Base-by-base conservation (phyloP, 1,140 invertebrate genomes). In the Pissodes strobi region DNA sequence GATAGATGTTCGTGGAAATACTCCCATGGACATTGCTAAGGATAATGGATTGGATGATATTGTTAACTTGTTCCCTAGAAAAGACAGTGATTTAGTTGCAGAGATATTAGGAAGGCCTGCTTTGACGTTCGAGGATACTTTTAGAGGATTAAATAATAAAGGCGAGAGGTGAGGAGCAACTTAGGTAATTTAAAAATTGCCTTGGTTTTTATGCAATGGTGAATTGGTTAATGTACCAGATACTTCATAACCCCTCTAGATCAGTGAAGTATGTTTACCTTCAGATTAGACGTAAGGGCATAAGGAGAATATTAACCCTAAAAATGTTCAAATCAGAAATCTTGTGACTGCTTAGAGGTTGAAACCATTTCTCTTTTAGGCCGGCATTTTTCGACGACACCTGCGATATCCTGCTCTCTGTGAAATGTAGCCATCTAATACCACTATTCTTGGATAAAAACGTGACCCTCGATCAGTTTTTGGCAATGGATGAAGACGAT, bases 381-480 rank as follows among this genome's bases (percentile, higher is more conserved):
- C 79, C 81, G 3, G 72, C 77, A 66, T 84, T 82, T 70, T 77
- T 79, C 34, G 73, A 72, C 46, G 81, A 82, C 64, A 66, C 82
- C 1, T 72, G 69, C 46, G 41, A 65, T 38, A 76, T 83, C 15
- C 63, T 84, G 6, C 57, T 67, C 6, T 74, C 79, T 1, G 73
- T 80, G 19, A 66, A 72, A 39, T 71, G 77, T 69, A 64, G 74
- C n/a, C 67, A 69, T 38, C 55, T 76, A 51, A 63, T 78, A n/a
- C 67, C 76, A 45, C 18, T 75, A 51, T 79, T 83, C 60, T 66
- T 70, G 5, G 74, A 78, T 19, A 74, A 78, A 9, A 70, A 72
- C 23, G 69, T 79, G 4, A 72, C 73, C 43, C 67, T 84, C 38
- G 70, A 69, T 5, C 70, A 80, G 52, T 81, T 84, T 48, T 64